Conservation (phyloP, 2,888 invertebrate species). For the Alentia gelatinosa region DNA sequence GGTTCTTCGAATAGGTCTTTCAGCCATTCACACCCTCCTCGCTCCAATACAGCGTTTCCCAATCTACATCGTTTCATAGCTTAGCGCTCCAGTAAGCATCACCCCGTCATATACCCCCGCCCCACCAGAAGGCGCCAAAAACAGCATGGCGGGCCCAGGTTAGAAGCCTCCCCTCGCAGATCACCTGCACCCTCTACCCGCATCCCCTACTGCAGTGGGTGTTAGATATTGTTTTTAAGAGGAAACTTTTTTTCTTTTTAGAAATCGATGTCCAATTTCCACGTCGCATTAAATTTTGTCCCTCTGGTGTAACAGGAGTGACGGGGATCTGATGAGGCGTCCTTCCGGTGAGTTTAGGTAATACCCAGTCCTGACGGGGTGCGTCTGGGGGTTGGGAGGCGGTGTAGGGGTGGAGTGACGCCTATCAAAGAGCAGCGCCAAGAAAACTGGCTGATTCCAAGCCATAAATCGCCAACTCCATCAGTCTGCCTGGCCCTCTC, state of each 20-base stretch:
- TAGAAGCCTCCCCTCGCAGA: not conserved
- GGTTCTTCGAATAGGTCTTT: slow-evolving; percentile 42
- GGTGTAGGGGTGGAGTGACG: not conserved
- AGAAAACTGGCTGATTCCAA: not conserved
- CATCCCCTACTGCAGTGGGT: not conserved
- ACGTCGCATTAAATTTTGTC: slow-evolving; percentile 47
- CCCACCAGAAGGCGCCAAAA: not conserved
- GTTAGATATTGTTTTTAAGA: not conserved
- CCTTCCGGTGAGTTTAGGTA: not conserved
- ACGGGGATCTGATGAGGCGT: slow-evolving; percentile 36
- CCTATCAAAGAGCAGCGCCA: not conserved
- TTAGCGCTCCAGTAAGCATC: slow-evolving; percentile 22
- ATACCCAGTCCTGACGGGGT: not conserved
- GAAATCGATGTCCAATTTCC: slow-evolving; percentile 47
- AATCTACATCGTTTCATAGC: slow-evolving; percentile 45
- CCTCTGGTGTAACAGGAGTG: slow-evolving; percentile 38
- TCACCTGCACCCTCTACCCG: not conserved
- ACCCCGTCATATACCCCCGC: not conserved
- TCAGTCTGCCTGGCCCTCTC: not conserved
- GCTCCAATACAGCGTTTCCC: slow-evolving; percentile 29
- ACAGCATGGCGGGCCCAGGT: not conserved
- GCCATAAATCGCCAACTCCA: slow-evolving; percentile 19
- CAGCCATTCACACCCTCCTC: not conserved
- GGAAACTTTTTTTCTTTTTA: not conserved
- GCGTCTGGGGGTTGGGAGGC: not conserved